Conservation (phyloP, 2,113 vertebrate genomes). For the Calonectris borealis region DNA sequence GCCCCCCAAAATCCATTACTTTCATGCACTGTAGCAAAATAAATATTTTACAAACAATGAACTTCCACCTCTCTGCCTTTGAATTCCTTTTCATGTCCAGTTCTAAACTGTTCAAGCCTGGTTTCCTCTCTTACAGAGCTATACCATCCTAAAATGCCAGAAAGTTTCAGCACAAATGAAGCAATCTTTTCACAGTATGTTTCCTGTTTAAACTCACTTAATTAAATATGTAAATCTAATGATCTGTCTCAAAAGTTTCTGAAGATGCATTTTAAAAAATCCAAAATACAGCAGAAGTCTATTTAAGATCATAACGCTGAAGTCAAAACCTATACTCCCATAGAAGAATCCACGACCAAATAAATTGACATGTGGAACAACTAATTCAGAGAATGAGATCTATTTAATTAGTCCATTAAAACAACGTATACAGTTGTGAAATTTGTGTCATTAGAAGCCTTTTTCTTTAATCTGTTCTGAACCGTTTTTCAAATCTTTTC, state of each 20-base stretch:
- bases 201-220: constrained; percentile 13
- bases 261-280: not conserved
- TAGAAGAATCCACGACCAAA: not conserved
- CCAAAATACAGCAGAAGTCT: not conserved
- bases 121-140: not conserved
- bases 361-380: not conserved
- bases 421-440: not conserved
- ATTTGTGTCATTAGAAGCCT: not conserved
- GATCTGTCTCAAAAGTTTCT: not conserved
- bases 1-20: not conserved
- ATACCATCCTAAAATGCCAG: not conserved
- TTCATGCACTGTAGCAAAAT: not conserved
- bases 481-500: not conserved
- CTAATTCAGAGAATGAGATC: not conserved
- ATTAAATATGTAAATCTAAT: constrained; percentile 42
- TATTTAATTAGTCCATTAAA: not conserved
- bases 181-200: not conserved
- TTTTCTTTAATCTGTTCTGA: not conserved
- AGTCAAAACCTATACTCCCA: not conserved
- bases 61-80: not conserved
- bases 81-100: not conserved
- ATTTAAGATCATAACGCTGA: not conserved
- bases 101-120: not conserved
- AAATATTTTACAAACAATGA: constrained; percentile 37
- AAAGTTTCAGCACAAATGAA: constrained; percentile 26